Conservation (phyloP, 2,888 invertebrate species). For the Flexamia atlantica region DNA sequence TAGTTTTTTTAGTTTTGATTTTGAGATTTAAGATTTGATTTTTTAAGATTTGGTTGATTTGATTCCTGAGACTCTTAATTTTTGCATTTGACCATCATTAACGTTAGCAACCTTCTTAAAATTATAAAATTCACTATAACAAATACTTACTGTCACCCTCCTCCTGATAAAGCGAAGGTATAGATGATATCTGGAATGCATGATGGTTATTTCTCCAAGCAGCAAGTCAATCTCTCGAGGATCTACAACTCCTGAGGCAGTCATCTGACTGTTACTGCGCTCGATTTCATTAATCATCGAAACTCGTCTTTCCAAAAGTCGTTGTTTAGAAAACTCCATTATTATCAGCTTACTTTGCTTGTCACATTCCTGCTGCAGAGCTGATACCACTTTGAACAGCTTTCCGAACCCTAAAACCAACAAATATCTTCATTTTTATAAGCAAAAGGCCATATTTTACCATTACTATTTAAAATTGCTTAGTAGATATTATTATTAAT, state of each 20-base stretch:
- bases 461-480: too few relatives aligned
- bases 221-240: slow-evolving; percentile 92
- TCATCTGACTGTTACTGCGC: slow-evolving; percentile 61
- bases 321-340: slow-evolving; percentile 84
- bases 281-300: slow-evolving; percentile 70
- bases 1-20: too few relatives aligned
- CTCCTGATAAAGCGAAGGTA: slow-evolving; percentile 93
- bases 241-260: slow-evolving; percentile 80
- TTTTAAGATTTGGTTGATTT: too few relatives aligned
- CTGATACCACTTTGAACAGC: slow-evolving; percentile 83
- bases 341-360: slow-evolving; percentile 80
- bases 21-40: too few relatives aligned
- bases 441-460: too few relatives aligned
- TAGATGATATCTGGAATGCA: slow-evolving; percentile 93
- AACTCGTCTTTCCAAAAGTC: slow-evolving; percentile 78
- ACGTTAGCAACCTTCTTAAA: too few relatives aligned
- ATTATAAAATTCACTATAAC: too few relatives aligned
- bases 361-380: slow-evolving; percentile 90
- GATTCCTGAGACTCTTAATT: too few relatives aligned
- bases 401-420: slow-evolving; percentile 80
- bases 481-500: too few relatives aligned
- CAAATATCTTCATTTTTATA: too few relatives aligned
- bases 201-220: slow-evolving; percentile 93
- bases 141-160: slow-evolving; percentile 81
- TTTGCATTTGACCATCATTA: too few relatives aligned